These are phyloP conservation scores for Plectropomus leopardus DNA, from an alignment of 2,113 vertebrate genomes.

Conservation along the genomic window DNA sequence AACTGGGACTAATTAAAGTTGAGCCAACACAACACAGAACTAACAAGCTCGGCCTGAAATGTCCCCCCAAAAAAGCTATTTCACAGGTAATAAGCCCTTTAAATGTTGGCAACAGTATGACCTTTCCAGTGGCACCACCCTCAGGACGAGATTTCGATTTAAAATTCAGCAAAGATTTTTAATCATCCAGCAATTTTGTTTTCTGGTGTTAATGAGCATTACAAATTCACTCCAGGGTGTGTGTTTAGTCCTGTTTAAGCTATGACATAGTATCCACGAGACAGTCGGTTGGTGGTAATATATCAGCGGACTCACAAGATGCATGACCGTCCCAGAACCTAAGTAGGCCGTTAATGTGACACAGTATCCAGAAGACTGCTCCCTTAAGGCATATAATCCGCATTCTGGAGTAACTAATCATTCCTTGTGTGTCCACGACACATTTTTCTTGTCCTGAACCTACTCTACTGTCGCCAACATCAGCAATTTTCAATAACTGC, in stretches of 20 bases:
- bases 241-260: conserved; percentile 8
- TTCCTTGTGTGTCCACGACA: conserved; percentile 19
- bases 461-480: conserved; percentile 39
- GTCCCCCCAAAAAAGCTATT: background rate
- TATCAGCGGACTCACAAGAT: conserved; percentile 19
- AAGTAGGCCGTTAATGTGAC: conserved; percentile 57
- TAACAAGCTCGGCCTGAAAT: conserved; percentile 6
- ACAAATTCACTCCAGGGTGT: background rate
- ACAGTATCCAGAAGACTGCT: conserved; percentile 35
- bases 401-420: conserved; percentile 65
- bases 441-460: conserved; percentile 55
- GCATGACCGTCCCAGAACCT: conserved; percentile 38
- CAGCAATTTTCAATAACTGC: conserved; percentile 67
- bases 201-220: background rate
- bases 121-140: background rate
- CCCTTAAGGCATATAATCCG: conserved; percentile 58
- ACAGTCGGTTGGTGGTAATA: background rate
- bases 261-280: conserved; percentile 6
- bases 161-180: background rate
- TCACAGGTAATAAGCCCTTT: background rate
- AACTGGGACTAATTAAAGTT: background rate
- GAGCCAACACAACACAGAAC: background rate
- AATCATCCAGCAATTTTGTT: background rate
- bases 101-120: background rate
- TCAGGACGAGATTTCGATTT: background rate